Evolutionary conservation across 2,888 invertebrate genomes (phyloP), one percentile per base, ranked within the genome.

Genomic region (Lampropteryx suffumata): DNA sequence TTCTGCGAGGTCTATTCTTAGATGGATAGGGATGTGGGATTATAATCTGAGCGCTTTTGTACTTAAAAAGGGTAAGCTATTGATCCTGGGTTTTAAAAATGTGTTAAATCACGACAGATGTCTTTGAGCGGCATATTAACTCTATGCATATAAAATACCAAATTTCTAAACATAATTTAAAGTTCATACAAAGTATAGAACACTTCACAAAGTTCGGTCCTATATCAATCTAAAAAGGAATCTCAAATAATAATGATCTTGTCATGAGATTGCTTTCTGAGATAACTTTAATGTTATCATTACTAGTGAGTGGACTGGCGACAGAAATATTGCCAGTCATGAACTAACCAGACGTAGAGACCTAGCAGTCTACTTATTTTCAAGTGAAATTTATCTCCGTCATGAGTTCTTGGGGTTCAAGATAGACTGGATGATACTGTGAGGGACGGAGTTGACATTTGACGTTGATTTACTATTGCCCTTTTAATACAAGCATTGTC

Each of bases 391-490:
- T 67, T 47, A 59, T 61, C 59, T 67, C 50, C 63, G 71, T 73
- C 73, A 72, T 67, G 68, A 68, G 67, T 69, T 66, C 59, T 61
- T 46, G 55, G 17, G 51, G 82, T 24, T 73, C 85, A 62, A 37
- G 36, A 44, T 73, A 67, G 4, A 59, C 21, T 81, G 79, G 87
- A 64, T 60, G 47, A 34, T 51, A 62, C 59, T 60, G 71, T 76
- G 77, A 34, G 79, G 84, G 81, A 75, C 68, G 67, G 59, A 64
- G 84, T 83, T 85, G 87, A 89, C 88, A 87, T 82, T 80, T 83
- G 88, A 89, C 86, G 88, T 87, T 89, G 88, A 89, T 88, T 88
- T 82, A 80, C 79, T 80, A 87, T 86, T 88, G 88, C 87, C 73
- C 71, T 69, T 71, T 66, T 51, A 64, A 73, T 79, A 70, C 57